A percentile compares a stretch with the other conserved stretches of the same genome.
phyloP scores from a whole-genome alignment of 2,888 invertebrate genomes.

The Dinocampus coccinellae region DNA sequence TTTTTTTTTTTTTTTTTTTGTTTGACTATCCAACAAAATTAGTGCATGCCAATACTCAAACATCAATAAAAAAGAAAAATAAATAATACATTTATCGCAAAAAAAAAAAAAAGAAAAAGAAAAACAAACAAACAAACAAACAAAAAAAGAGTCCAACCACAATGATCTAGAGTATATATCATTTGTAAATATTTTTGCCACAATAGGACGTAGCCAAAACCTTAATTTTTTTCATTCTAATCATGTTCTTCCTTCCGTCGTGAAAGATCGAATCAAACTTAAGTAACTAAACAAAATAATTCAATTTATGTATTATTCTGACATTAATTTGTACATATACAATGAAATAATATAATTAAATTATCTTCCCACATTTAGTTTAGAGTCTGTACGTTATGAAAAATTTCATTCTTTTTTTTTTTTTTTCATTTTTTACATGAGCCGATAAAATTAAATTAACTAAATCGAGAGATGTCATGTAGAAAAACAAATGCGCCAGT shows the following conservation, averaged over 20 bases:
- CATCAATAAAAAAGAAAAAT: not conserved
- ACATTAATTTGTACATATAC: not conserved
- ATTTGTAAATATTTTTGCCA: slow-evolving; percentile 13
- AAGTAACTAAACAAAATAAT: slow-evolving; percentile 1
- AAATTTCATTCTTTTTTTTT: not conserved
- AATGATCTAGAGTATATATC: not conserved
- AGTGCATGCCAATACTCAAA: not conserved
- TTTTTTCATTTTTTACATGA: too few relatives aligned
- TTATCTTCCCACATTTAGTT: not conserved
- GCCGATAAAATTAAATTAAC: not conserved
- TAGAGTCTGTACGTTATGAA: not conserved
- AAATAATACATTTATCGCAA: not conserved
- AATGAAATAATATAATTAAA: not conserved
- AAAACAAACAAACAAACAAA: too few relatives aligned
- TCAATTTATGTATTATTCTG: not conserved
- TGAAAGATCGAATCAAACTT: slow-evolving; percentile 27
- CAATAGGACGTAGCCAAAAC: not conserved
- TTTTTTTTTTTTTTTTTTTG: too few relatives aligned
- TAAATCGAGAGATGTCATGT: not conserved
- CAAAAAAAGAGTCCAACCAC: slow-evolving; percentile 5
- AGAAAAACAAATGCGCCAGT: not conserved
- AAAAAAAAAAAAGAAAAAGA: too few relatives aligned
- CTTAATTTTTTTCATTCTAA: slow-evolving; percentile 38
- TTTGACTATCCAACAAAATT: not conserved
- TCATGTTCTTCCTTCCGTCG: slow-evolving; percentile 45